Evolutionary conservation across 2,113 vertebrate species (phyloP), one percentile per base, ranked within the genome.

Genomic region (Hystrix cristata): DNA sequence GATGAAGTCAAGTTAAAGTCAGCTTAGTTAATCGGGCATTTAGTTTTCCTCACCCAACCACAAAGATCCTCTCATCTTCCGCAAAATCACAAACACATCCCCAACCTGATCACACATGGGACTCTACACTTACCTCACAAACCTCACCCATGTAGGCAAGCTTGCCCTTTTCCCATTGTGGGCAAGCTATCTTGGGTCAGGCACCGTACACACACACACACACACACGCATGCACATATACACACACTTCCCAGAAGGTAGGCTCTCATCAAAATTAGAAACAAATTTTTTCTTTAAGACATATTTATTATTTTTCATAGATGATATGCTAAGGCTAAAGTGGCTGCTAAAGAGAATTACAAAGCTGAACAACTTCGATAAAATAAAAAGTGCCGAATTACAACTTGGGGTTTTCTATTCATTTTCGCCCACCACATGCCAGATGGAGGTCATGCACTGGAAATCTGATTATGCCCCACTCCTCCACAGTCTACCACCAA

Each of bases 281-380:
- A 69, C 14, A 92, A 53, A 5, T 87, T 43, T 79, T 85, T 95
- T 67, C 43, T 92, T 76, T 90, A 83, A 91, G 62, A 74, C 38
- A 57, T 59, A 10, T 60, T 92, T 82, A 62, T 53, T 21, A 74
- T 59, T 87, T 95, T 93, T 89, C 43, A 87, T 18, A 72, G 7
- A 89, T 38, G 25, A 91, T n/a, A 72, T 46, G 1, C 57, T 69
- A 83, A 87, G 48, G 27, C 19, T 84, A 87, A 53, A 34, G 34
- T 60, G 69, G 29, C 59, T 81, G 38, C 53, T 80, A n/a, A 64
- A 34, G 27, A n/a, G 57, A 34, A 19, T 34, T n/a, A 71, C 6
- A n/a, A 82, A 11, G 5, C 23, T 62, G 46, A 48, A 55, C 16
- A 48, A 55, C 16, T 60, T 87, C 25, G 23, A 88, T 23, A 74